Percentiles rank a stretch among this genome's conserved stretches.
phyloP scores from a whole-genome alignment of 2,888 invertebrate genomes.

The Leptura quadrifasciata region DNA sequence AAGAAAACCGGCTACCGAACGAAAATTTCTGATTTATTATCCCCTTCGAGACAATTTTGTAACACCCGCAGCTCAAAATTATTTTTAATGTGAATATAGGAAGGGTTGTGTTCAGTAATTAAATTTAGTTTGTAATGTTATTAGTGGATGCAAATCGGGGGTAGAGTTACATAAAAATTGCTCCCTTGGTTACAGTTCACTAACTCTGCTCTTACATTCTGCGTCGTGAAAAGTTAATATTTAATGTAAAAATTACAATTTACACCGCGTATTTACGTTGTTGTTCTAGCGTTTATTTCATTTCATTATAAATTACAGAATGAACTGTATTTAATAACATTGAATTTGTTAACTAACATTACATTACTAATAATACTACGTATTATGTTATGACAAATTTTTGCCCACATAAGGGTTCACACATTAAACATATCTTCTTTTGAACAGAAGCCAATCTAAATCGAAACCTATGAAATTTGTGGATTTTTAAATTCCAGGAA shows the following conservation, averaged over 20 bases:
- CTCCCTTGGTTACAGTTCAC: constrained; percentile 49
- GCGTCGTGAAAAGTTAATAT: constrained; percentile 26
- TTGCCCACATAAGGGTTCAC: no score
- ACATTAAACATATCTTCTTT: no score
- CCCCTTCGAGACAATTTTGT: constrained; percentile 12
- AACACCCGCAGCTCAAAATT: constrained; percentile 49
- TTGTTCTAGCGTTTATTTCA: not conserved
- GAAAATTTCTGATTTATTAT: constrained; percentile 31
- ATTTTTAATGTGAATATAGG: constrained; percentile 58
- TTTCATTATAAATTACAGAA: not conserved
- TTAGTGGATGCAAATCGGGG: constrained; percentile 58
- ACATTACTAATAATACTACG: no score
- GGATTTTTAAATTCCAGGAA: no score
- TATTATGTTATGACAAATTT: no score
- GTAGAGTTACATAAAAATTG: constrained; percentile 54
- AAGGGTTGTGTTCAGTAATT: constrained; percentile 56
- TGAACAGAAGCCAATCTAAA: no score
- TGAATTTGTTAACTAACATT: no score
- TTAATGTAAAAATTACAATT: constrained; percentile 8
- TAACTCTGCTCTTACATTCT: constrained; percentile 16
- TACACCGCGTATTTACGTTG: not conserved
- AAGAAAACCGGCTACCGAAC: constrained; percentile 37
- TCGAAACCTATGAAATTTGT: no score
- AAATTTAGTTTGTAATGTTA: constrained; percentile 59
- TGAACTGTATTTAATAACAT: no score